These are phyloP conservation scores for Caloenas nicobarica DNA, from an alignment of 2,113 vertebrate species.

Conservation along the genomic window DNA sequence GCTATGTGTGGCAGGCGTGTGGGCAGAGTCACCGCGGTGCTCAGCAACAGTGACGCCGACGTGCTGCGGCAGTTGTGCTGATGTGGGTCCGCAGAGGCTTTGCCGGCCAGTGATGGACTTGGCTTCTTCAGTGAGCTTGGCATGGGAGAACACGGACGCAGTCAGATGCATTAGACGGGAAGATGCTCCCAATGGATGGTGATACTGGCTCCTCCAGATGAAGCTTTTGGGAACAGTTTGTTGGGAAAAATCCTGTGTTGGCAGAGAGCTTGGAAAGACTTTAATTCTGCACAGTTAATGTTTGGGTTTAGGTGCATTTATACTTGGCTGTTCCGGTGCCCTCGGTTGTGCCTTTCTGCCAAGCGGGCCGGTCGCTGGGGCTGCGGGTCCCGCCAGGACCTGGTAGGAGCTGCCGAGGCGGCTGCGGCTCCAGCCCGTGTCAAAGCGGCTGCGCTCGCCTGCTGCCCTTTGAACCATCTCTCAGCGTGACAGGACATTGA, in stretches of 20 bases:
- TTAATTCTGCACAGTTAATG: neutral
- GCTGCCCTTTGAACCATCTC: no score
- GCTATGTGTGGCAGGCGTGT: rapidly evolving
- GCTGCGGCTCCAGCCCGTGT: no score
- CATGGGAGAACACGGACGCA: rapidly evolving
- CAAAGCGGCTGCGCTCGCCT: no score
- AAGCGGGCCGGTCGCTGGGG: neutral
- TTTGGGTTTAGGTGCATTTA: neutral
- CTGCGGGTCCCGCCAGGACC: no score
- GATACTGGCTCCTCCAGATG: neutral
- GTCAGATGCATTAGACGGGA: neutral
- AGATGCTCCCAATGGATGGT: neutral
- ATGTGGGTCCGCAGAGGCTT: neutral
- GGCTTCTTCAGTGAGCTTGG: neutral
- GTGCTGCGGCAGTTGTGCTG: rapidly evolving
- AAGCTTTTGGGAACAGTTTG: neutral
- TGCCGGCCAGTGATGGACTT: neutral
- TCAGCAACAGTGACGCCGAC: rapidly evolving
- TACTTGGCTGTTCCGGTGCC: neutral
- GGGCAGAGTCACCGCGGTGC: neutral
- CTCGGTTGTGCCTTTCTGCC: no score
- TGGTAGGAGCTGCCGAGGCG: no score
- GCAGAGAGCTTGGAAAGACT: neutral
- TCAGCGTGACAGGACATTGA: neutral
- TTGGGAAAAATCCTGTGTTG: neutral